phyloP scores from a whole-genome alignment of 2,888 invertebrate genomes.

The Cantharis rustica region DNA sequence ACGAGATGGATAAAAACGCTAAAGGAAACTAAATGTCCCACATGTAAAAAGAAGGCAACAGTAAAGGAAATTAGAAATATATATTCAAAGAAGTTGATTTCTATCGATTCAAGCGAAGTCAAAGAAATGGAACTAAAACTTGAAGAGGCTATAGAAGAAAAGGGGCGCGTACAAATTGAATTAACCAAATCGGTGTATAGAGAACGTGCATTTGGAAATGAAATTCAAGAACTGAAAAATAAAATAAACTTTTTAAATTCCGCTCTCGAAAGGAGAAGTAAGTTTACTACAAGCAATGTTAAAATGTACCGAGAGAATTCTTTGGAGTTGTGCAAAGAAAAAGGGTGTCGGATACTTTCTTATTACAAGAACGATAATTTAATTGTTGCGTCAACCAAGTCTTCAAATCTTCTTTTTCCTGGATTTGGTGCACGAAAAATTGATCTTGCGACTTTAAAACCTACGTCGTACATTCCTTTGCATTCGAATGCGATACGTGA shows the following conservation, averaged over 20 bases:
- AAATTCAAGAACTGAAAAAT: conserved; percentile 42
- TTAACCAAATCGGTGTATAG: conserved; percentile 55
- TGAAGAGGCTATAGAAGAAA: conserved; percentile 62
- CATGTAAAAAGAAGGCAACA: conserved; percentile 73
- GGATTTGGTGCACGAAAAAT: conserved; percentile 83
- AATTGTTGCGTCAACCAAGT: conserved; percentile 77
- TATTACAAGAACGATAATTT: conserved; percentile 68
- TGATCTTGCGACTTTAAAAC: conserved; percentile 66
- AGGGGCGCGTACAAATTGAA: conserved; percentile 66
- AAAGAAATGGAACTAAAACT: conserved; percentile 69
- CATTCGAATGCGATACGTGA: conserved; percentile 81
- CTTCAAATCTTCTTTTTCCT: conserved; percentile 70
- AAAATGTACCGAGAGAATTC: conserved; percentile 66
- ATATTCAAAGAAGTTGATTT: conserved; percentile 77
- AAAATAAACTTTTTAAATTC: conserved; percentile 37
- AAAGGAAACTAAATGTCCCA: conserved; percentile 77
- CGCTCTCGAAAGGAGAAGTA: neutral
- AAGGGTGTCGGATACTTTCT: conserved; percentile 80
- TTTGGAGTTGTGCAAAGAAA: conserved; percentile 69
- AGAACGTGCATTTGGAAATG: conserved; percentile 48
- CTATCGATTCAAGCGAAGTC: conserved; percentile 78
- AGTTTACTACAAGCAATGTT: conserved; percentile 15
- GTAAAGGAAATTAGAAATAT: conserved; percentile 58
- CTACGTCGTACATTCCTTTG: conserved; percentile 71
- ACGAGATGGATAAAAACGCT: conserved; percentile 69